Evolutionary conservation across 2,797 vertebrate species (phyloP).

Genomic region (Helicolenus hilgendorfi): DNA sequence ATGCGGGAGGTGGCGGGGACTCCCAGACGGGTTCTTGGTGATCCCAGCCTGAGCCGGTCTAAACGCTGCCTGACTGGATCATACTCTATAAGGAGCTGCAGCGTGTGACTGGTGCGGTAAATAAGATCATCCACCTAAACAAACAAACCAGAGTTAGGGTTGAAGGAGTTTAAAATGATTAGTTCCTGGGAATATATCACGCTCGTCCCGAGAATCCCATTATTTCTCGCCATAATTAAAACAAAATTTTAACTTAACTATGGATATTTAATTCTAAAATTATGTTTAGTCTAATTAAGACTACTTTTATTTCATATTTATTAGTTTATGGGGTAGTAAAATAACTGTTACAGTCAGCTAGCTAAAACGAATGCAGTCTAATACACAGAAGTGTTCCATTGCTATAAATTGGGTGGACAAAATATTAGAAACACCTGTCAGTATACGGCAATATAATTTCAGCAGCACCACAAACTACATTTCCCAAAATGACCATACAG

Average conservation of each 20-base stretch:
- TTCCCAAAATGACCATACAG: not conserved
- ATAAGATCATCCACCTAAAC: conserved; percentile 94
- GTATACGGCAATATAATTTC: too few species aligned
- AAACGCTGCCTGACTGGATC: conserved; percentile 95
- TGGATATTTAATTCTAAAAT: not conserved
- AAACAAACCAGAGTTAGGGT: not conserved
- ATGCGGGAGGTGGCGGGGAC: conserved; percentile 88
- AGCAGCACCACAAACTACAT: too few species aligned
- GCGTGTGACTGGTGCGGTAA: conserved; percentile 93
- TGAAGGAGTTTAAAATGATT: not conserved
- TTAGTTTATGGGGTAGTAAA: not conserved
- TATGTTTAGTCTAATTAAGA: not conserved
- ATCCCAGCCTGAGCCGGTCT: conserved; percentile 92
- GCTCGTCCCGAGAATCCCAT: not conserved
- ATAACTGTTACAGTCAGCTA: not conserved
- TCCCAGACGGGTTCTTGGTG: conserved; percentile 82
- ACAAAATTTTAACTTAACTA: not conserved
- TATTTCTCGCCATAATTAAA: not conserved
- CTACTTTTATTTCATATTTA: not conserved
- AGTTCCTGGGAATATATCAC: not conserved
- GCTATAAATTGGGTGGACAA: too few species aligned
- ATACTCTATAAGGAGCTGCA: conserved; percentile 97
- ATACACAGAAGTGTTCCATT: not conserved
- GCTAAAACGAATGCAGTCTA: not conserved
- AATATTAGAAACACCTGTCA: too few species aligned